These are phyloP conservation scores for Trichogramma pretiosum DNA, from an alignment of 1,140 invertebrate species.

Conservation along the genomic window DNA sequence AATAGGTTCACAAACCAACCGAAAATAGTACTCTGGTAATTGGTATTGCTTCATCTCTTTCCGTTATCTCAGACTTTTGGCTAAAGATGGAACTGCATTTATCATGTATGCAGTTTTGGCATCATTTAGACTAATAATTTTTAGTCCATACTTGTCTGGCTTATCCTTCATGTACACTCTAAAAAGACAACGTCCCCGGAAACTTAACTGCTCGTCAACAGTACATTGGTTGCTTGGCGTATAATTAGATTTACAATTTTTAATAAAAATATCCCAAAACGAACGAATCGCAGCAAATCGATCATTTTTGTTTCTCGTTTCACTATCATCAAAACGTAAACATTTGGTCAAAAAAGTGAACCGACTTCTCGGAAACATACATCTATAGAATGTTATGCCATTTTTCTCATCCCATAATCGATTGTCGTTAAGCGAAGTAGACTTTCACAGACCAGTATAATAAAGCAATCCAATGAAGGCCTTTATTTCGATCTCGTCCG, in stretches of 20 bases:
- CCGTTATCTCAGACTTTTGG: no score
- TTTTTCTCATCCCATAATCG: constrained; percentile 11
- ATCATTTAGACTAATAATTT: constrained; percentile 9
- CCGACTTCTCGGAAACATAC: constrained; percentile 27
- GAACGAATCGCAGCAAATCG: constrained; percentile 30
- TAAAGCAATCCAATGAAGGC: constrained; percentile 15
- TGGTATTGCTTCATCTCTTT: constrained; percentile 5
- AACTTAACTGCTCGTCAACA: constrained; percentile 31
- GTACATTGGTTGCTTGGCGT: constrained; percentile 16
- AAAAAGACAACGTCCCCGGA: constrained; percentile 29
- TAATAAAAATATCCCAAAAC: constrained; percentile 32
- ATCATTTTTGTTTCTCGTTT: constrained; percentile 24
- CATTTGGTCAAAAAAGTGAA: constrained; percentile 34
- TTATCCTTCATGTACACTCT: constrained; percentile 22
- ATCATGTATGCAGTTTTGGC: constrained; percentile 9
- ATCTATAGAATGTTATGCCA: constrained; percentile 20
- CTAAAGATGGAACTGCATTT: not conserved
- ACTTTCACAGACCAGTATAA: constrained; percentile 17
- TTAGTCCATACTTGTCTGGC: constrained; percentile 21
- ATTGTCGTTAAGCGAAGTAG: constrained; percentile 8
- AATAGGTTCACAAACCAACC: constrained; percentile 27
- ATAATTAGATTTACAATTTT: constrained; percentile 22
- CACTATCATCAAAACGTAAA: constrained; percentile 32
- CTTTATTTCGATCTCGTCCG: constrained; percentile 8
- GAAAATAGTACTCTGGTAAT: not conserved